Conservation (phyloP, 2,797 vertebrate species). For the Pseudomugil tenellus region DNA sequence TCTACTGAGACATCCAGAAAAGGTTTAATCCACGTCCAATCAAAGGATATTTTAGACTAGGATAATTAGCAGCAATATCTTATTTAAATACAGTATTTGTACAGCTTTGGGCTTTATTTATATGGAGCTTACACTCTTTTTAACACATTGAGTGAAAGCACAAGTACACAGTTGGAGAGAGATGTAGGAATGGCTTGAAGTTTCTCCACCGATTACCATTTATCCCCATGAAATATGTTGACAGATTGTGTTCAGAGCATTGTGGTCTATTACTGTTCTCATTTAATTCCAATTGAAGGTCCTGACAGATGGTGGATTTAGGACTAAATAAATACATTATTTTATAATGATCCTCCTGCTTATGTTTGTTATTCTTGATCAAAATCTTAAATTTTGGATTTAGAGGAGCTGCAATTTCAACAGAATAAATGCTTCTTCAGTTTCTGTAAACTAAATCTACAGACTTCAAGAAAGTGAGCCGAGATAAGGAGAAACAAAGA, state of each 20-base stretch:
- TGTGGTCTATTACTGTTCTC: background rate
- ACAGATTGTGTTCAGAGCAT: background rate
- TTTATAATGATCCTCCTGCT: background rate
- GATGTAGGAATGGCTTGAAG: background rate
- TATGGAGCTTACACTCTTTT: background rate
- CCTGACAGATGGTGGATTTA: background rate
- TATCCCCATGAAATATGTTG: conserved; percentile 1
- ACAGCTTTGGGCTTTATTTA: background rate
- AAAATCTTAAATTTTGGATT: background rate
- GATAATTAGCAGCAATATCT: background rate
- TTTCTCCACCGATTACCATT: background rate
- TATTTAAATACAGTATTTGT: background rate
- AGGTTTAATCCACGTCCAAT: background rate
- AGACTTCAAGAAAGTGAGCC: background rate
- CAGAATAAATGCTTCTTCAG: background rate
- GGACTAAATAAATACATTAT: background rate
- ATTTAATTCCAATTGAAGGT: background rate
- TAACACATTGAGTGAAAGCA: conserved; percentile 1
- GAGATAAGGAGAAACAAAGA: conserved; percentile 10
- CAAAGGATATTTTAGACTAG: background rate
- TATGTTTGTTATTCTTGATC: too few species aligned
- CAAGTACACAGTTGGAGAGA: background rate
- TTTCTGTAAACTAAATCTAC: conserved; percentile 12
- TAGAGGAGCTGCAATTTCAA: conserved; percentile 7
- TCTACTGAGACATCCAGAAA: background rate